Conservation (phyloP, 2,888 invertebrate species). For the Resseliella maxima region DNA sequence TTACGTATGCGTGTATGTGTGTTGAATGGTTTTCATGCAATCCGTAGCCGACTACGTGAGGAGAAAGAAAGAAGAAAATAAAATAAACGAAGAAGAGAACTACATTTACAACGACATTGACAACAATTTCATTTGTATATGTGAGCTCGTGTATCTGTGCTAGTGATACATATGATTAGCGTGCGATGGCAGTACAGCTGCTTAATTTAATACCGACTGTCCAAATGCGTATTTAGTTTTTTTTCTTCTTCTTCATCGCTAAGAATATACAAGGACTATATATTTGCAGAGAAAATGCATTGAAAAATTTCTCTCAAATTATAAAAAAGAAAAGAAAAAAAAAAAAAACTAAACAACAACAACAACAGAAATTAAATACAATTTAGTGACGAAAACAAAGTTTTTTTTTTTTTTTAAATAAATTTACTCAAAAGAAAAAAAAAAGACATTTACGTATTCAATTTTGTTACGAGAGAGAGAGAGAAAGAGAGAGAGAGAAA, state of each 20-base stretch:
- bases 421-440: not conserved
- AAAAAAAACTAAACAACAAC: too few relatives aligned
- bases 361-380: not conserved
- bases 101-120: too few relatives aligned
- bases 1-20: not conserved
- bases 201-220: conserved; percentile 46
- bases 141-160: conserved; percentile 25
- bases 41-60: conserved; percentile 37
- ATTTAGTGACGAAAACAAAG: not conserved
- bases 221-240: conserved; percentile 50
- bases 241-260: conserved; percentile 30
- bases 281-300: conserved; percentile 25
- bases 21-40: not conserved
- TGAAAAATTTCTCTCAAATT: too few relatives aligned
- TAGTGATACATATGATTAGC: conserved; percentile 50
- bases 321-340: too few relatives aligned
- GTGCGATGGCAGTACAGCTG: conserved; percentile 51
- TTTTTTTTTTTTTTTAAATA: not conserved
- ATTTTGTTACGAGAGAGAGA: too few relatives aligned
- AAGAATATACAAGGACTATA: conserved; percentile 5
- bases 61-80: not conserved
- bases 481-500: too few relatives aligned
- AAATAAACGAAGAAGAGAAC: too few relatives aligned
- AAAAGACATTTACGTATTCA: not conserved
- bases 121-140: too few relatives aligned